phyloP scores from a whole-genome alignment of 2,888 invertebrate genomes.

The Hymenopus coronatus region DNA sequence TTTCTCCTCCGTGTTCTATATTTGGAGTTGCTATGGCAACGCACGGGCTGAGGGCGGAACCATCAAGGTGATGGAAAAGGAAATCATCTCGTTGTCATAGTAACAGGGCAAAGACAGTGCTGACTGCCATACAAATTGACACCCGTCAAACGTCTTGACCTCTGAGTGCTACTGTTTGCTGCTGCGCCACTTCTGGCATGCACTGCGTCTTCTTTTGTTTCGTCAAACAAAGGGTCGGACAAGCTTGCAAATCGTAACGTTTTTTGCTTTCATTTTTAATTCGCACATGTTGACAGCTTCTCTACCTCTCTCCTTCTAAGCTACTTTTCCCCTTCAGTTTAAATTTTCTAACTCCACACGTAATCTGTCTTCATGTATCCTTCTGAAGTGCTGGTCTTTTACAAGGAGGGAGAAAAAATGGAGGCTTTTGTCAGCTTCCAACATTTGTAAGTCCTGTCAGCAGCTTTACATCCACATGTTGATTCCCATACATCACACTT shows the following conservation, averaged over 20 bases:
- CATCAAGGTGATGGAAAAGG: constrained; percentile 21
- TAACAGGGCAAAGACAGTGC: not conserved
- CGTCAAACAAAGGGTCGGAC: not conserved
- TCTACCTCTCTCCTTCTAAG: not conserved
- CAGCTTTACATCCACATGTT: too few species aligned
- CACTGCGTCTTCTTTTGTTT: not conserved
- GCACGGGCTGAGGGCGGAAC: not conserved
- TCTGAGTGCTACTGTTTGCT: not conserved
- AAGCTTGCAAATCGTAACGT: not conserved
- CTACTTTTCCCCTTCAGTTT: not conserved
- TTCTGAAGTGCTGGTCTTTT: not conserved
- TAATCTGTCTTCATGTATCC: not conserved
- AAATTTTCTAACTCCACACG: not conserved
- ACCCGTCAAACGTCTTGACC: not conserved
- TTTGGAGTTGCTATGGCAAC: constrained; percentile 18
- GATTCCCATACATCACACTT: too few species aligned
- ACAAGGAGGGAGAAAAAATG: not conserved
- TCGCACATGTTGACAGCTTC: not conserved
- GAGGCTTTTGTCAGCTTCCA: not conserved
- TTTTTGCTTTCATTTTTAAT: not conserved
- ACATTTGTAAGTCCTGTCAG: not conserved
- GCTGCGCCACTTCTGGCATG: not conserved
- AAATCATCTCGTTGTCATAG: constrained; percentile 20
- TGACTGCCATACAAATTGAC: not conserved
- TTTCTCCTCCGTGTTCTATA: constrained; percentile 11